A percentile compares a stretch with the other conserved stretches of the same genome.
Evolutionary conservation across 2,113 vertebrate genomes (phyloP).

Genomic region (Rhombomys opimus): DNA sequence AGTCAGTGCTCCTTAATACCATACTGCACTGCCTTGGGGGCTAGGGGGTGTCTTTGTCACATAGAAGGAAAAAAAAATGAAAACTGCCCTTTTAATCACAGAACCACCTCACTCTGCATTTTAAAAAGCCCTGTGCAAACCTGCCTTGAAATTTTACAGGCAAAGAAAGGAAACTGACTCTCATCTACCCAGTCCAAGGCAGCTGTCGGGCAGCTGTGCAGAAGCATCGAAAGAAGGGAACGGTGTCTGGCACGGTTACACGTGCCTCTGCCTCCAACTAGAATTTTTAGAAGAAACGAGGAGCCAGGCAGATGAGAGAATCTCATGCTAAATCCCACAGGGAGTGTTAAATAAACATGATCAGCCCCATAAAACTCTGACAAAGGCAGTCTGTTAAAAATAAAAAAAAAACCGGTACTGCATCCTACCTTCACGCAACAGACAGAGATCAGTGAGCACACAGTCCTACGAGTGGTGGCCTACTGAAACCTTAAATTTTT

Average conservation of each 20-base stretch:
- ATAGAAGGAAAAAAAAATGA: background rate
- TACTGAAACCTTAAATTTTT: slow-evolving; percentile 56
- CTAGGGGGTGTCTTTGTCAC: background rate
- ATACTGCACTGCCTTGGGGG: background rate
- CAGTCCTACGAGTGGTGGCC: background rate
- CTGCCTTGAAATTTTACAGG: slow-evolving; percentile 1
- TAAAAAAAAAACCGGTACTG: background rate
- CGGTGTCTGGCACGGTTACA: background rate
- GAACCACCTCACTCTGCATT: background rate
- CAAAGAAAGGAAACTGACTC: background rate
- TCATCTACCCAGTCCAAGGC: background rate
- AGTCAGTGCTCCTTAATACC: background rate
- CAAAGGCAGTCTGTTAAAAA: slow-evolving; percentile 38
- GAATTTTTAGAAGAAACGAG: background rate
- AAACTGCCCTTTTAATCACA: slow-evolving; percentile 3
- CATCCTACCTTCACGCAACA: background rate
- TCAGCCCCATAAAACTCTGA: background rate
- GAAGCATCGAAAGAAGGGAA: background rate
- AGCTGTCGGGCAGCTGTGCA: slow-evolving; percentile 20
- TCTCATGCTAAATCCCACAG: slow-evolving; percentile 54
- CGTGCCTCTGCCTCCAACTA: background rate
- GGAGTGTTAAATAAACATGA: background rate
- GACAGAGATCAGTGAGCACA: background rate
- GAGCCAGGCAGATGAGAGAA: background rate
- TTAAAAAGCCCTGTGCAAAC: slow-evolving; percentile 22